phyloP scores from a whole-genome alignment of 2,888 invertebrate species.

The Agrochola lota region DNA sequence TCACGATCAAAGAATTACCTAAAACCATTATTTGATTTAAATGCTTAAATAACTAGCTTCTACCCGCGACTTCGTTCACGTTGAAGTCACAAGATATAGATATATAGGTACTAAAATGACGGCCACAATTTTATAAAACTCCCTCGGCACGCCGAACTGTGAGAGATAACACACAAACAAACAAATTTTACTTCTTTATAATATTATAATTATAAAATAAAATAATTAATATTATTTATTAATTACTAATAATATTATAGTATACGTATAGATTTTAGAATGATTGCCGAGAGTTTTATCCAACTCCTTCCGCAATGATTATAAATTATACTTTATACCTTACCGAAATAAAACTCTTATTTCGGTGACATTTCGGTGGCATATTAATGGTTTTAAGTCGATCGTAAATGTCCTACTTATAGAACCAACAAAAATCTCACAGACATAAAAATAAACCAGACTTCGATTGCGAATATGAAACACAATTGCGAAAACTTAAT shows the following conservation, averaged over 20 bases:
- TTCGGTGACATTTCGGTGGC: background rate
- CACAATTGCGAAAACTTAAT: conserved; percentile 11
- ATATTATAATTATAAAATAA: too few relatives aligned
- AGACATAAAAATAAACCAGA: background rate
- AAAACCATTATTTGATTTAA: background rate
- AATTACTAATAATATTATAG: too few relatives aligned
- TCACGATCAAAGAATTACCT: background rate
- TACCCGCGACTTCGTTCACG: too few relatives aligned
- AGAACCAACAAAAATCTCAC: background rate
- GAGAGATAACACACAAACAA: too few relatives aligned
- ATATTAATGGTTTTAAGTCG: background rate
- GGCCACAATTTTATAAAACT: too few relatives aligned
- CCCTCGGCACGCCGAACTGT: too few relatives aligned
- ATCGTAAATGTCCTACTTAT: background rate
- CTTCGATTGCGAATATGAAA: conserved; percentile 8
- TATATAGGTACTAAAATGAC: too few relatives aligned
- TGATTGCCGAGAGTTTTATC: background rate
- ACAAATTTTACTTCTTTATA: too few relatives aligned
- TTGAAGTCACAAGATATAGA: too few relatives aligned
- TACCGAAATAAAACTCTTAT: background rate
- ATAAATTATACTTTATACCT: background rate
- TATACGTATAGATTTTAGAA: background rate
- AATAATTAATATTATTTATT: too few relatives aligned
- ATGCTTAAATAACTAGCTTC: background rate
- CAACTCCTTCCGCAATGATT: background rate